Base-by-base conservation (phyloP, 92 coral and sea anemone species). In the Desmophyllum pertusum region DNA sequence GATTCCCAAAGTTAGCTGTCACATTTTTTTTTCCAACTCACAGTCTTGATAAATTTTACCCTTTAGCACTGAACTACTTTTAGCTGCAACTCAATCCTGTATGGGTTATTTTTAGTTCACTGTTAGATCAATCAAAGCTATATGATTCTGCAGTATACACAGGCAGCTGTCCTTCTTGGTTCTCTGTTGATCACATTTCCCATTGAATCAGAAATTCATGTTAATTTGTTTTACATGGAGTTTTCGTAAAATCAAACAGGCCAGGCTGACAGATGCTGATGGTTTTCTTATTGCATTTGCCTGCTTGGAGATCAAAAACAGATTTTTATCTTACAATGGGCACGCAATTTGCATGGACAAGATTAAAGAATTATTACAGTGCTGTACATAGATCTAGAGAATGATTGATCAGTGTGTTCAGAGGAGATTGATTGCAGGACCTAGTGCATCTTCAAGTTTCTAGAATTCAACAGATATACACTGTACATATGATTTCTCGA, bases 231-330 rank as follows among this genome's bases (percentile, higher is more conserved):
- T 35, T 35, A 37, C 18, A 35, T 38, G 19, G 1, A 33, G 25
- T 35, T 17, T 67, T 67, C 73, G 4, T 19, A 67, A 65, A 65
- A 65, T 65, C 23, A 31, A 33, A 36, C 39, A 36, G 19, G 39
- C 9, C 37, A n/a, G 2, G 65, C 25, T 37, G 70, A 35, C 70
- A 35, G 27, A 25, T 13, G 66, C 41, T 75, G 52, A 75, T 75
- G 66, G 79, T 25, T 59, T 59, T 77, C 70, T 77, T 77, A 19
- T 59, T 61, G 13, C 38, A 25, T 27, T n/a, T 57, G 37, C 53
- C 36, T 46, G 38, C 37, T 11, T 73, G 57, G 59, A 13, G 76
- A 46, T 45, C 10, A 46, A 45, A 45, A 27, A 50, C 61, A 31
- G 40, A 36, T 51, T 23, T 7, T 36, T 75, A 75, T 72, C 77